Base-by-base conservation (phyloP, 2,113 vertebrate genomes). In the Phocoena sinus region DNA sequence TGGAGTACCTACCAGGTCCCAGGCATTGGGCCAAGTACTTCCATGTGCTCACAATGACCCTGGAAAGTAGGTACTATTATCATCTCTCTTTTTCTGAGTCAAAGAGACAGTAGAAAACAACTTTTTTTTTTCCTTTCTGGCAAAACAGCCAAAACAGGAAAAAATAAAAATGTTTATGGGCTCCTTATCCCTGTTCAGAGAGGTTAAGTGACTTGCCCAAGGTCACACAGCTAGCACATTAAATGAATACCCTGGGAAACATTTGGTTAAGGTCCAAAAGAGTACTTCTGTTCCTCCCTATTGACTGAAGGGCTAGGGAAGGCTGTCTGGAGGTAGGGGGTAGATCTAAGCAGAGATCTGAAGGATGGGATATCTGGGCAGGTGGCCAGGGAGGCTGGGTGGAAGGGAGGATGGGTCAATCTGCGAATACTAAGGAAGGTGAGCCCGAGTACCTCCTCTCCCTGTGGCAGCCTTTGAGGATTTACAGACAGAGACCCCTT, bases 191-290 rank as follows among this genome's bases (percentile, higher is more conserved):
- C 23, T 25, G 38, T 58, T 96, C 87, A 95, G 84, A 97, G 91
- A 94, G 63, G 91, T 79, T 94, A 97, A 97, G 68, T 73, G 84
- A 95, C 68, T 98, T 94, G 63, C 73, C 95, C 33, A 70, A 90
- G 87, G 94, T 97, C 92, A 94, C 73, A 96, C 62, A 92, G 62
- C 95, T 82, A 92, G 36, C 20, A 44, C 33, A 87, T 95, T 93
- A 92, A 95, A 91, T 68, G 36, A 62, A 93, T 56, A 81, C 82
- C 23, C 62, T 92, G 41, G 68, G 62, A 89, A 96, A 79, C 71
- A 58, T 95, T 87, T 80, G 74, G 28, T 92, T 56, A 91, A 82
- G 62, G 65, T n/a, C 73, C 89, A 93, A 91, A 89, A 77, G 31
- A 97, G 41, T 89, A 58, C 62, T 89, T 94, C 65, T 58, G 31